These are phyloP conservation scores for Acanthosepion lycidas DNA, from an alignment of 2,888 invertebrate genomes.

Conservation along the genomic window DNA sequence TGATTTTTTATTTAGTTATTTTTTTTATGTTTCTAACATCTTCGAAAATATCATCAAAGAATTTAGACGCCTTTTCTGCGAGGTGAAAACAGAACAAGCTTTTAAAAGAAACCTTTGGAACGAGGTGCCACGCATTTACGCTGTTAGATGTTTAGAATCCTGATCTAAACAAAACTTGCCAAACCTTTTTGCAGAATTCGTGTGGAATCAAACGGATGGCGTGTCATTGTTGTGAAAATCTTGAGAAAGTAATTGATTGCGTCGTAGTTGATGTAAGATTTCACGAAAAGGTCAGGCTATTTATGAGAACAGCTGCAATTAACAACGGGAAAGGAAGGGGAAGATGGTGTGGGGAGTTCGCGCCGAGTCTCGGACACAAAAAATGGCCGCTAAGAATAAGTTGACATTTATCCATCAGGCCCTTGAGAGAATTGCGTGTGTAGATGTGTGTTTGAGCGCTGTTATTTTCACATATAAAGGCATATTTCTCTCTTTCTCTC, in stretches of 20 bases:
- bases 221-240: not conserved
- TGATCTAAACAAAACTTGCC: not conserved
- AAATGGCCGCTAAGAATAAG: not conserved
- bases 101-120: not conserved
- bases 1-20: no score
- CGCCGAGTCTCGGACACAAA: not conserved
- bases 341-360: not conserved
- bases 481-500: no score
- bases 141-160: not conserved
- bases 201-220: not conserved
- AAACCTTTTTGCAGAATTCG: not conserved
- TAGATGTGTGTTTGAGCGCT: not conserved
- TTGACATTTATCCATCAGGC: not conserved
- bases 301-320: not conserved
- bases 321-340: not conserved
- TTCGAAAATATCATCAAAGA: not conserved
- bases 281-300: not conserved
- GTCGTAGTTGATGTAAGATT: not conserved
- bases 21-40: no score
- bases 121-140: not conserved
- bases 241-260: not conserved
- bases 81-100: not conserved
- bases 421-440: not conserved
- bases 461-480: no score
- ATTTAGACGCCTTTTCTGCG: not conserved